These are phyloP conservation scores for Magallana nippona DNA, from an alignment of 2,888 invertebrate genomes.

Conservation along the genomic window DNA sequence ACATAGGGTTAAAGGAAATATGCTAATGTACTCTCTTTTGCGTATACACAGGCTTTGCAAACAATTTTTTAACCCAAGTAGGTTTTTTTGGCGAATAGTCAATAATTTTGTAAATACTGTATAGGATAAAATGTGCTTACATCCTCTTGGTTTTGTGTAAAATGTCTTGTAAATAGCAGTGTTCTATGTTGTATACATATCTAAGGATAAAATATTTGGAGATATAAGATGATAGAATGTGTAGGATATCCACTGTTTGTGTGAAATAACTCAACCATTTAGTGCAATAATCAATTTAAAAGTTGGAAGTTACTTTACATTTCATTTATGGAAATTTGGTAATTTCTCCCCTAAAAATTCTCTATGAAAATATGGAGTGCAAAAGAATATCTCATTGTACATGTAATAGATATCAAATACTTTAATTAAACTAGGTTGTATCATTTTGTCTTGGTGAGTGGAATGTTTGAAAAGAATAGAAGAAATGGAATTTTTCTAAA, in stretches of 20 bases:
- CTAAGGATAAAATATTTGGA: neutral
- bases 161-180: conserved; percentile 1
- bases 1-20: too few relatives aligned
- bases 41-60: too few relatives aligned
- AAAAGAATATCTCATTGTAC: too few relatives aligned
- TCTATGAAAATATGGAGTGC: too few relatives aligned
- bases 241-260: neutral
- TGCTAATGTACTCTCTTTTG: too few relatives aligned
- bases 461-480: too few relatives aligned
- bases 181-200: neutral
- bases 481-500: too few relatives aligned
- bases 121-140: neutral
- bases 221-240: neutral
- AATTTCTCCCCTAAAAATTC: neutral
- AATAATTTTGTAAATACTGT: neutral
- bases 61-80: too few relatives aligned
- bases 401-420: too few relatives aligned
- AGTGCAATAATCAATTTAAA: neutral
- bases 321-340: neutral
- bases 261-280: neutral
- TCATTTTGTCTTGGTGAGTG: too few relatives aligned
- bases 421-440: too few relatives aligned
- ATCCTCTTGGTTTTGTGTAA: neutral
- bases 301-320: neutral
- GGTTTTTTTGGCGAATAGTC: neutral